phyloP scores from a whole-genome alignment of 2,888 invertebrate genomes.

The Meloe dianella region DNA sequence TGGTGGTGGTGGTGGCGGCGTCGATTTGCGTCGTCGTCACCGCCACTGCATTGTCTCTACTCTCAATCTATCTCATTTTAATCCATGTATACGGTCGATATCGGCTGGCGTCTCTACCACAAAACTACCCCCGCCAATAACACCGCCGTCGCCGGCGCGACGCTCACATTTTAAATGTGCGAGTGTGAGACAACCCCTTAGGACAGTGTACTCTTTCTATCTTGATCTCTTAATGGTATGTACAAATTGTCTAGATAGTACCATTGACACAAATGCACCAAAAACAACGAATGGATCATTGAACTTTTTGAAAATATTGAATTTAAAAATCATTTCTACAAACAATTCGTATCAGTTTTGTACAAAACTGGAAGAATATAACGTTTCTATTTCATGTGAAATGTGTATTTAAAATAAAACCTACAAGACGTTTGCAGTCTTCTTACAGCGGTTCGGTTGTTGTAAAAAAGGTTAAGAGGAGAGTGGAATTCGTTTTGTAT shows the following conservation, averaged over 20 bases:
- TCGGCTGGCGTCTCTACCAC: slow-evolving; percentile 49
- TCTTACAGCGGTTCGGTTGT: not conserved
- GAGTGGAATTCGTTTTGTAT: slow-evolving; percentile 18
- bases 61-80: slow-evolving; percentile 56
- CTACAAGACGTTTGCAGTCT: slow-evolving; percentile 1
- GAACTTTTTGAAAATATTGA: not conserved
- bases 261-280: slow-evolving; percentile 17
- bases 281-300: slow-evolving; percentile 12
- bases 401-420: not conserved
- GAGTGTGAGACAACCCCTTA: slow-evolving; percentile 23
- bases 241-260: not conserved
- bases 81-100: slow-evolving; percentile 57
- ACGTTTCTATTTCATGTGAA: not conserved
- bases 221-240: not conserved
- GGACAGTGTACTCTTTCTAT: slow-evolving; percentile 9
- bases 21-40: slow-evolving; percentile 47
- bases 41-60: slow-evolving; percentile 56
- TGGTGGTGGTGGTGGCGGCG: slow-evolving; percentile 51
- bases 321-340: not conserved
- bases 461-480: slow-evolving; percentile 15
- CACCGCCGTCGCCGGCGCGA: slow-evolving; percentile 38
- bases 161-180: slow-evolving; percentile 40
- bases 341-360: not conserved
- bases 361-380: not conserved
- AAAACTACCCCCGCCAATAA: slow-evolving; percentile 21